Evolutionary conservation across 2,797 vertebrate species (phyloP).

Genomic region (Manis javanica): DNA sequence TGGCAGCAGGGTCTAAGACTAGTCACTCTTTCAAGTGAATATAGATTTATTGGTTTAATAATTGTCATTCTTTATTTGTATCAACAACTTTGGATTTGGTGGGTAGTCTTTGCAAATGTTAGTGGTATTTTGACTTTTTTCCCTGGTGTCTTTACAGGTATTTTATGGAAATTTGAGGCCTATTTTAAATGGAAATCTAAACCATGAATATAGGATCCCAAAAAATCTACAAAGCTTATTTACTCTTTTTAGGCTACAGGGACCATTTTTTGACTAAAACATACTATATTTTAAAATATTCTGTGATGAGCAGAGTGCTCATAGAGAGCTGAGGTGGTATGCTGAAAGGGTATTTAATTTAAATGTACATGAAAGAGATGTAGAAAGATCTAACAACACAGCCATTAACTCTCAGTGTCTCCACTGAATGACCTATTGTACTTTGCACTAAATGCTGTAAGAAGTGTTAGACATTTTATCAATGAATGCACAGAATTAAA

Average conservation of each 20-base stretch:
- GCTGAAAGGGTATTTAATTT: background rate
- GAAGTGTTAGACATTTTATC: background rate
- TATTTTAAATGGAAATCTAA: slow-evolving; percentile 3
- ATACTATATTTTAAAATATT: background rate
- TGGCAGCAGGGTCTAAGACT: background rate
- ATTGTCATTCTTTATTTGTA: background rate
- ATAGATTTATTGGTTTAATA: background rate
- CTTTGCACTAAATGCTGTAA: background rate
- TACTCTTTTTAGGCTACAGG: background rate
- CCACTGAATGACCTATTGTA: background rate
- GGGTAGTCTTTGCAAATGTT: background rate
- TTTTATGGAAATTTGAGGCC: background rate
- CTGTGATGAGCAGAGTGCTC: background rate
- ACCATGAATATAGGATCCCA: background rate
- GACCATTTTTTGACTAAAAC: background rate
- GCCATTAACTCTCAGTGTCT: background rate
- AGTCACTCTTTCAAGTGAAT: background rate
- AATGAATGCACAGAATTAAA: background rate
- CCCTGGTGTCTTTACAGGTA: background rate
- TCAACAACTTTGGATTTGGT: background rate
- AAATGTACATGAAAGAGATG: background rate
- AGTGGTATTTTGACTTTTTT: background rate
- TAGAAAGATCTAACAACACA: background rate
- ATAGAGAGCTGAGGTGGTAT: background rate
- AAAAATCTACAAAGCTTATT: background rate